A percentile compares a stretch with the other conserved stretches of the same genome.
Evolutionary conservation across 2,797 vertebrate genomes (phyloP).

Genomic region (Prunella strophiata): DNA sequence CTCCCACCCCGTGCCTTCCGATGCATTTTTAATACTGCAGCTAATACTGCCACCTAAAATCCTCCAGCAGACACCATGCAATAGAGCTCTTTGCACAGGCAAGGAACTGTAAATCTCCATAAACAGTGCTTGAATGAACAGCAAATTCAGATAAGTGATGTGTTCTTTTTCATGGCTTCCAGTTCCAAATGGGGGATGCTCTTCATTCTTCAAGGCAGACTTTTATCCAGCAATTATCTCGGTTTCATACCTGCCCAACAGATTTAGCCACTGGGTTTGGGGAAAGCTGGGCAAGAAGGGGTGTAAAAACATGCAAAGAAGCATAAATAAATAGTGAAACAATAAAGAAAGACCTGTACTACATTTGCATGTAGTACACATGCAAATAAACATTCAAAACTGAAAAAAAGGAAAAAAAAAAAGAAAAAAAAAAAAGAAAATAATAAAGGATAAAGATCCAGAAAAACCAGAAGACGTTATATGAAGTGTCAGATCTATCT

Average conservation of each 20-base stretch:
- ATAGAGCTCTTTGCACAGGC: slow-evolving; percentile 41
- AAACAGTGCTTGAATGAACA: slow-evolving; percentile 67
- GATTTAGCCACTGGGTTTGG: neutral
- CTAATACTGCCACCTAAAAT: slow-evolving; percentile 63
- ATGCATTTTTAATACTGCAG: slow-evolving; percentile 62
- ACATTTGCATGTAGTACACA: neutral
- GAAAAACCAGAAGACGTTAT: neutral
- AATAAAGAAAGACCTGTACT: neutral
- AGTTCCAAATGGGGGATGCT: slow-evolving; percentile 15
- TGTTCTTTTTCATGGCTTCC: slow-evolving; percentile 54
- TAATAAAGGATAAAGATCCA: neutral
- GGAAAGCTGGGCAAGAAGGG: neutral
- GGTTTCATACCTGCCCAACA: neutral
- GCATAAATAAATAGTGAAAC: neutral
- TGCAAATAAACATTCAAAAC: neutral
- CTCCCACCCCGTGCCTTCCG: slow-evolving; percentile 20
- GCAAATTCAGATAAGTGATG: slow-evolving; percentile 64
- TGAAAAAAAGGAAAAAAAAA: neutral
- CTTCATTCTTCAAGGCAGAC: slow-evolving; percentile 35
- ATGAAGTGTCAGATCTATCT: neutral
- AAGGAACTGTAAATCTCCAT: slow-evolving; percentile 63
- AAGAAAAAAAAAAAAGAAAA: neutral
- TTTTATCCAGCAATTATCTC: neutral
- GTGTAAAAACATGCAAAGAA: neutral
- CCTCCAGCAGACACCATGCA: slow-evolving; percentile 15